These are phyloP conservation scores for Entomyzon cyanotis DNA, from an alignment of 2,113 vertebrate species.

Conservation along the genomic window DNA sequence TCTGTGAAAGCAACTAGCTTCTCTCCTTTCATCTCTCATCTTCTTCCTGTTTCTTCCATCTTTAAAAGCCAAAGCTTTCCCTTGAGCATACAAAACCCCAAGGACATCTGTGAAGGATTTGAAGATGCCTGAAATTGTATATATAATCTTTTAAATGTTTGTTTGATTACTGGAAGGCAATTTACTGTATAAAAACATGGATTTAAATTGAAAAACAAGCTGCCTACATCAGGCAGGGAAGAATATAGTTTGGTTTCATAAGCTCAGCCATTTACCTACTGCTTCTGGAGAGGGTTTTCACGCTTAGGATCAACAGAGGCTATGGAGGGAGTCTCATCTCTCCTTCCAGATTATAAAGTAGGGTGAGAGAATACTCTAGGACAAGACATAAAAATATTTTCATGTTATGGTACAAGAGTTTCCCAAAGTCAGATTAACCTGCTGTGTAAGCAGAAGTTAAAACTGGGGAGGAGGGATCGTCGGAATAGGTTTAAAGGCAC, in stretches of 20 bases:
- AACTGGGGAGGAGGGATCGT: neutral
- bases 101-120: neutral
- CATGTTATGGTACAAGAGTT: neutral
- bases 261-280: neutral
- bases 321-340: neutral
- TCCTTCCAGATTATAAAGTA: neutral
- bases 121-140: neutral
- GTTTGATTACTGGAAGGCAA: constrained; percentile 5
- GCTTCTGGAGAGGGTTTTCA: neutral
- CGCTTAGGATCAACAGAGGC: neutral
- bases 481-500: neutral
- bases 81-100: neutral
- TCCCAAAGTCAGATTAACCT: neutral
- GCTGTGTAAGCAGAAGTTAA: neutral
- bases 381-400: neutral
- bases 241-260: neutral
- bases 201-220: neutral
- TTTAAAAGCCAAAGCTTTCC: constrained; percentile 5
- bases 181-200: neutral
- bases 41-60: neutral
- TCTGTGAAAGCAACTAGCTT: neutral
- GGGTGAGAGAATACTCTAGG: neutral
- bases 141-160: neutral
- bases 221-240: neutral
- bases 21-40: neutral